Evolutionary conservation across 1,140 invertebrate species (phyloP).

Genomic region (Sminthurinus signatus): DNA sequence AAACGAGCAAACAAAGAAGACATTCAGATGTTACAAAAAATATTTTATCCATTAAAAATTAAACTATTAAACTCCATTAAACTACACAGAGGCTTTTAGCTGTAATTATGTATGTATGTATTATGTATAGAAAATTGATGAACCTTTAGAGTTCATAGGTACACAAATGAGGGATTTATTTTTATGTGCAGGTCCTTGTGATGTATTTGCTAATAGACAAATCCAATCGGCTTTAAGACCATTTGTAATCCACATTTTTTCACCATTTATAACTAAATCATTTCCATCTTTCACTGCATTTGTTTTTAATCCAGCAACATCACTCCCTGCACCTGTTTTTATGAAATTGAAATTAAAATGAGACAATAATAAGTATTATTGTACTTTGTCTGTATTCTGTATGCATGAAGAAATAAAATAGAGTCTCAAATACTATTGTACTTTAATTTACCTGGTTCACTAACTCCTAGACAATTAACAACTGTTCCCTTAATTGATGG

Average conservation of each 20-base stretch:
- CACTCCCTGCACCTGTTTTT: slow-evolving; percentile 55
- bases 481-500: slow-evolving; percentile 54
- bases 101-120: no score
- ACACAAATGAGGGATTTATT: slow-evolving; percentile 58
- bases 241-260: slow-evolving; percentile 58
- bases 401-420: no score
- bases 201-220: slow-evolving; percentile 54
- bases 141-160: slow-evolving; percentile 53
- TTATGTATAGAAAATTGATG: no score
- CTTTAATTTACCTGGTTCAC: no score
- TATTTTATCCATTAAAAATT: slow-evolving; percentile 47
- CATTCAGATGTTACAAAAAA: no score
- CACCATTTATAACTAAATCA: slow-evolving; percentile 55
- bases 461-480: slow-evolving; percentile 55
- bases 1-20: slow-evolving; percentile 50
- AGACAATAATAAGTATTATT: no score
- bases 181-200: slow-evolving; percentile 44
- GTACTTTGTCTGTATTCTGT: no score
- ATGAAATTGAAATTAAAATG: no score
- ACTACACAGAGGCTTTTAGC: no score
- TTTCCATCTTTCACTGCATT: slow-evolving; percentile 49
- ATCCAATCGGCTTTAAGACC: slow-evolving; percentile 55
- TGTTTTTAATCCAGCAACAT: slow-evolving; percentile 56
- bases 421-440: no score
- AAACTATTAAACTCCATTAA: no score